Percentiles rank a stretch among this genome's conserved stretches.
Evolutionary conservation across 2,888 invertebrate genomes (phyloP).

Genomic region (Darwinula stevensoni): DNA sequence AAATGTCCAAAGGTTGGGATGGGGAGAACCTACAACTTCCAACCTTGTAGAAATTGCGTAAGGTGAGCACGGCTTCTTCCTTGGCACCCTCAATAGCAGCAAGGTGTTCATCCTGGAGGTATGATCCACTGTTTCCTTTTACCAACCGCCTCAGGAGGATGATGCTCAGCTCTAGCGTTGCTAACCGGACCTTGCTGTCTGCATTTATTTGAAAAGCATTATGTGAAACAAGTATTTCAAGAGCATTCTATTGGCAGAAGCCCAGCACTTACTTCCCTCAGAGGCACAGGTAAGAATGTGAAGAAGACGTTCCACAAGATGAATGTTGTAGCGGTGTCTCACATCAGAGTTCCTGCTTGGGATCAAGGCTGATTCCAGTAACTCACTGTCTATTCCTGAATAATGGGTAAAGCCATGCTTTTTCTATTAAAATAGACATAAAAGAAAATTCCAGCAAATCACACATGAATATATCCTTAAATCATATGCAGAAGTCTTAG

Average conservation of each 20-base stretch:
- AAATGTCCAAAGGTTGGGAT: too few species aligned
- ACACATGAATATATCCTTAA: too few species aligned
- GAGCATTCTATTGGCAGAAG: too few species aligned
- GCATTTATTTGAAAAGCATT: slow-evolving; percentile 6
- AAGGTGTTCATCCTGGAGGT: slow-evolving; percentile 33
- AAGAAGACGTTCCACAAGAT: slow-evolving; percentile 41
- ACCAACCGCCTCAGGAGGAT: slow-evolving; percentile 40
- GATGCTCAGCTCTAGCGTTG: slow-evolving; percentile 65
- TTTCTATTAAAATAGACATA: too few species aligned
- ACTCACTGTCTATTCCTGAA: too few species aligned
- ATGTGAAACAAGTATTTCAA: too few species aligned
- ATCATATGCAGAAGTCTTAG: too few species aligned
- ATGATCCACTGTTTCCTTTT: slow-evolving; percentile 21
- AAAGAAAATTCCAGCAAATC: too few species aligned
- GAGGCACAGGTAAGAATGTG: neutral
- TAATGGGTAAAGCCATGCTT: too few species aligned
- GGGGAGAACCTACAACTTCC: slow-evolving; percentile 1
- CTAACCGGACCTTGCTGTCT: slow-evolving; percentile 63
- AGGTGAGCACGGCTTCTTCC: slow-evolving; percentile 48
- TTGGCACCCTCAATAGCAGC: slow-evolving; percentile 35
- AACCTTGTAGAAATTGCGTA: slow-evolving; percentile 70
- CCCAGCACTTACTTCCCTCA: too few species aligned
- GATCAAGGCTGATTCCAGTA: too few species aligned
- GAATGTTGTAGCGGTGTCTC: slow-evolving; percentile 39
- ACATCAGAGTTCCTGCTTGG: neutral